These are phyloP conservation scores for Cecropterus lyciades DNA, from an alignment of 1,140 invertebrate genomes.

Conservation along the genomic window DNA sequence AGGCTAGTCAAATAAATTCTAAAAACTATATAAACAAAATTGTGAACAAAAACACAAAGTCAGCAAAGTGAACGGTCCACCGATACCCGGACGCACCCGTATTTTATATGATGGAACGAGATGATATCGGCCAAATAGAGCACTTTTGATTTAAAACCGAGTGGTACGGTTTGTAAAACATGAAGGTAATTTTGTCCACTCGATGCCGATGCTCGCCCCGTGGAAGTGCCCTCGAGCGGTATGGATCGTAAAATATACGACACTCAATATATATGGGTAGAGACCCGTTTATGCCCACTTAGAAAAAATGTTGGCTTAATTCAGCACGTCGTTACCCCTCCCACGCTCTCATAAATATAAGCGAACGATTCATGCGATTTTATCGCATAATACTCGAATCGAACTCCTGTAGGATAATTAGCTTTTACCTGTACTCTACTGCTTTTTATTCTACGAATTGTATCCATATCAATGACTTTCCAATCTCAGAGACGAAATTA, in stretches of 20 bases:
- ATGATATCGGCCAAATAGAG: slow-evolving; percentile 21
- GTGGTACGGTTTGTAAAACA: slow-evolving; percentile 67
- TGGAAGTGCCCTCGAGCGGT: slow-evolving; percentile 66
- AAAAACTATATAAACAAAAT: slow-evolving; percentile 20
- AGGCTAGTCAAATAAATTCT: slow-evolving; percentile 19
- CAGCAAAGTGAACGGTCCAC: neutral
- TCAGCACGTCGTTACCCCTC: slow-evolving; percentile 72
- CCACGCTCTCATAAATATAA: slow-evolving; percentile 67
- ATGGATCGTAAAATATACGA: slow-evolving; percentile 80
- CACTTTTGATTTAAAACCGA: slow-evolving; percentile 57
- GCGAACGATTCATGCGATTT: slow-evolving; percentile 67
- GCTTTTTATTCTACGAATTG: slow-evolving; percentile 28
- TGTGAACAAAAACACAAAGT: neutral
- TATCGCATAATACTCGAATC: slow-evolving; percentile 54
- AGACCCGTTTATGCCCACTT: slow-evolving; percentile 78
- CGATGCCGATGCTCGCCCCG: slow-evolving; percentile 61
- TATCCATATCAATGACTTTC: slow-evolving; percentile 25
- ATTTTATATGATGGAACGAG: slow-evolving; percentile 16
- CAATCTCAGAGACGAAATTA: slow-evolving; percentile 23
- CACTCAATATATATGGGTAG: slow-evolving; percentile 77
- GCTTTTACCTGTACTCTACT: slow-evolving; percentile 43
- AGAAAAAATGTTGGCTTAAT: slow-evolving; percentile 81
- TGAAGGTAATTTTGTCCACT: slow-evolving; percentile 76
- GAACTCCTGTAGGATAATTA: slow-evolving; percentile 53
- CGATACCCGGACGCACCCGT: no score